Evolutionary conservation across 1,140 invertebrate genomes (phyloP).

Genomic region (Drosophila malerkotliana): DNA sequence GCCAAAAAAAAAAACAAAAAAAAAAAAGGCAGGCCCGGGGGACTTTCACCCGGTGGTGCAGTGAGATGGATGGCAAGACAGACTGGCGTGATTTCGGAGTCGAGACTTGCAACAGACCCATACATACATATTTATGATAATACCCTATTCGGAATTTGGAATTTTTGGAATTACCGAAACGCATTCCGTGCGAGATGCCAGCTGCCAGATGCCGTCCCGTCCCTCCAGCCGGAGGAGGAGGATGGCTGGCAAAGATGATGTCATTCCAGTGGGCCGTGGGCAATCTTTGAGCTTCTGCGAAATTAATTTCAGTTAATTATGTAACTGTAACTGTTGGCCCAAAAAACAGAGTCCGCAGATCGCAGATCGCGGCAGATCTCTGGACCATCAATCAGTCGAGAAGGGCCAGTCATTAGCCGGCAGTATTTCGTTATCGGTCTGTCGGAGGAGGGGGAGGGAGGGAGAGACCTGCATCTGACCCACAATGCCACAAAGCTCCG

Average conservation of each 20-base stretch:
- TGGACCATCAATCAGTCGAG: slow-evolving; percentile 42
- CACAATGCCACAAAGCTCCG: slow-evolving; percentile 1
- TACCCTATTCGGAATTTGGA: slow-evolving; percentile 37
- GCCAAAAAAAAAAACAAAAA: slow-evolving; percentile 5
- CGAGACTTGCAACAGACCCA: slow-evolving; percentile 7
- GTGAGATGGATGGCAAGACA: slow-evolving; percentile 17
- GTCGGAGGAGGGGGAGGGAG: neutral
- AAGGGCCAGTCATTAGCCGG: slow-evolving; percentile 38
- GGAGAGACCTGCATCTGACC: neutral
- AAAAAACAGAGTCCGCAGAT: neutral
- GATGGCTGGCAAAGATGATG: slow-evolving; percentile 40
- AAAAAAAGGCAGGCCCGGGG: neutral
- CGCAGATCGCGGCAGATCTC: neutral
- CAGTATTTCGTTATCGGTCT: neutral
- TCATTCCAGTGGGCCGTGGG: slow-evolving; percentile 30
- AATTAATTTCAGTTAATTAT: slow-evolving; percentile 71
- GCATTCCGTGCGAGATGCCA: slow-evolving; percentile 54
- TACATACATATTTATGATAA: slow-evolving; percentile 55
- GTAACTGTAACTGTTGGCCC: slow-evolving; percentile 57
- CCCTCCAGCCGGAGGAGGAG: neutral
- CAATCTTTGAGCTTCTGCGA: slow-evolving; percentile 28
- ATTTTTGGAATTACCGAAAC: slow-evolving; percentile 65
- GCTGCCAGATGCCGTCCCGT: slow-evolving; percentile 14
- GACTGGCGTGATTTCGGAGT: slow-evolving; percentile 42
- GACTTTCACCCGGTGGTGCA: slow-evolving; percentile 65